A percentile compares a stretch with the other conserved stretches of the same genome.
Evolutionary conservation across 1,140 invertebrate species (phyloP).

Genomic region (Sycophila sp.): DNA sequence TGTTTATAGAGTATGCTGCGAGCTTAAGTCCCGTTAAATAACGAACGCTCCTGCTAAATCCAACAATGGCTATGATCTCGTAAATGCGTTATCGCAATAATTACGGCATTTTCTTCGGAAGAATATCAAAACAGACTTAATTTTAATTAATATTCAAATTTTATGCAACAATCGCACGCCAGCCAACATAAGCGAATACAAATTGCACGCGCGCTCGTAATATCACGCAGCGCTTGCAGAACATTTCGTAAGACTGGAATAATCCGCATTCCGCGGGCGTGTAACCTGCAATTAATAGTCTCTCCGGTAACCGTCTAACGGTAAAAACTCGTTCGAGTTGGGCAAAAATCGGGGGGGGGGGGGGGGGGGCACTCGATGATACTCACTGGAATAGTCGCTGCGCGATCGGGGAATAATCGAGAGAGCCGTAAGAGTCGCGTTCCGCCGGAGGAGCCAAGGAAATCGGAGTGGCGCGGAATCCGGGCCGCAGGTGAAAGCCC

Average conservation of each 20-base stretch:
- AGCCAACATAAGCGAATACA: neutral
- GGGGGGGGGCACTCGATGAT: too few species aligned
- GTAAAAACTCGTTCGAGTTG: neutral
- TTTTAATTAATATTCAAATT: neutral
- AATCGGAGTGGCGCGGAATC: neutral
- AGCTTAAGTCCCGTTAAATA: too few species aligned
- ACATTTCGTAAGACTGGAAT: slow-evolving; percentile 7
- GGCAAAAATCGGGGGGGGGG: neutral
- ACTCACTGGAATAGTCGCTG: too few species aligned
- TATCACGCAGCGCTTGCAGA: neutral
- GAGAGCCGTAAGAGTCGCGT: neutral
- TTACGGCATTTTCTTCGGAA: too few species aligned
- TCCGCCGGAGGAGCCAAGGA: neutral
- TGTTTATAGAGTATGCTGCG: too few species aligned
- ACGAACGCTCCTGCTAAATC: too few species aligned
- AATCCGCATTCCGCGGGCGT: neutral
- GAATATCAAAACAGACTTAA: too few species aligned
- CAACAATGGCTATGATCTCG: too few species aligned
- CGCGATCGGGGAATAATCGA: too few species aligned
- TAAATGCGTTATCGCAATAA: too few species aligned
- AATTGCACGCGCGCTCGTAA: neutral
- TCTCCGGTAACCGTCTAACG: slow-evolving; percentile 7
- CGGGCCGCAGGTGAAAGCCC: neutral
- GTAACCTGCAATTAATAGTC: neutral
- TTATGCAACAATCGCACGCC: neutral